Percentiles rank a stretch among this genome's conserved stretches.
Evolutionary conservation across 2,113 vertebrate species (phyloP).

Genomic region (Cyprinodon tularosa): DNA sequence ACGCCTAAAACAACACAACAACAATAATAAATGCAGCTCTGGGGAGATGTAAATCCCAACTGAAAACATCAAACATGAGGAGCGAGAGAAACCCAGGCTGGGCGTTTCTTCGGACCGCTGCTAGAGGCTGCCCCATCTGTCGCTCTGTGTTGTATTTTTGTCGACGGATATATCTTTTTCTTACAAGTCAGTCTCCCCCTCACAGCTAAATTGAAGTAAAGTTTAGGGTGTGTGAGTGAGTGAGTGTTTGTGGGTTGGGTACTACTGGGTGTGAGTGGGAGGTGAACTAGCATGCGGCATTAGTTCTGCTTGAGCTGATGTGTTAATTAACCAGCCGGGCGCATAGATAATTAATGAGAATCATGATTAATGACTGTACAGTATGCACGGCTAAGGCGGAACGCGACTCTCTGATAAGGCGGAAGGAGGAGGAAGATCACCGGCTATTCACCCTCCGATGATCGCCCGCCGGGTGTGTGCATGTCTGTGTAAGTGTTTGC

Average conservation of each 20-base stretch:
- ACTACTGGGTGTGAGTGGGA: conserved; percentile 62
- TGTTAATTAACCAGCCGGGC: conserved; percentile 79
- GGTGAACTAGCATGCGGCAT: conserved; percentile 72
- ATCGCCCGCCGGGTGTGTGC: conserved; percentile 21
- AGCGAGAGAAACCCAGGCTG: not conserved
- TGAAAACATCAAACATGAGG: conserved; percentile 8
- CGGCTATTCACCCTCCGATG: conserved; percentile 58
- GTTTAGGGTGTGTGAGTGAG: conserved; percentile 30
- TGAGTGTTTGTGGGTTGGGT: conserved; percentile 21
- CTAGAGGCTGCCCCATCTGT: not conserved
- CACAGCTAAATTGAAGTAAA: conserved; percentile 18
- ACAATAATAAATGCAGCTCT: not conserved
- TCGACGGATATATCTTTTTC: conserved; percentile 25
- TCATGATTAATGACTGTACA: conserved; percentile 80
- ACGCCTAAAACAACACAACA: conserved; percentile 19
- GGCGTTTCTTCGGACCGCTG: conserved; percentile 15
- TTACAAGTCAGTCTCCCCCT: not conserved
- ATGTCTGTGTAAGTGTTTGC: conserved; percentile 30
- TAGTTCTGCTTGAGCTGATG: conserved; percentile 81
- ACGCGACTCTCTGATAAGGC: conserved; percentile 62
- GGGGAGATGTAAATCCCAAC: conserved; percentile 10
- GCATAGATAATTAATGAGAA: conserved; percentile 81
- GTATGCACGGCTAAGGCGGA: conserved; percentile 62
- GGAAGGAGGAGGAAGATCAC: conserved; percentile 59
- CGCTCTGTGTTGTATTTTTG: not conserved